These are phyloP conservation scores for Leptodactylus fallax DNA, from an alignment of 2,797 vertebrate species.

Conservation along the genomic window DNA sequence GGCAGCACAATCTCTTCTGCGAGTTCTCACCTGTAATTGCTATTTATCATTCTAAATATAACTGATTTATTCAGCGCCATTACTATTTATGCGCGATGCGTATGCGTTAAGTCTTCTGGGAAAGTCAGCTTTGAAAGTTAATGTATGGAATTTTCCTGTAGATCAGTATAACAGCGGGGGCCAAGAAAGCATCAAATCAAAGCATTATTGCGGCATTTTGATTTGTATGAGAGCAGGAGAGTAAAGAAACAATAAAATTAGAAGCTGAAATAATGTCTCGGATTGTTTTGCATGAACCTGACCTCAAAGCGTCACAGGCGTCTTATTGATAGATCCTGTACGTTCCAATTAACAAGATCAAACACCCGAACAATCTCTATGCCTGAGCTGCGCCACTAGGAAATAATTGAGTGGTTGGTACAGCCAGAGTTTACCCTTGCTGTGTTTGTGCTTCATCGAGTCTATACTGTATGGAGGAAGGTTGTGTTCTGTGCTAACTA, in stretches of 20 bases:
- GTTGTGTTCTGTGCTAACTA: neutral
- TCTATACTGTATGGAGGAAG: conserved; percentile 13
- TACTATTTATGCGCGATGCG: conserved; percentile 53
- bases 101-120: conserved; percentile 44
- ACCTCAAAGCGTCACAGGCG: conserved; percentile 34
- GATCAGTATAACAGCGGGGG: conserved; percentile 48
- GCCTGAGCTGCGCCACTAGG: neutral
- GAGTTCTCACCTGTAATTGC: conserved; percentile 49
- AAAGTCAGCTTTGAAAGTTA: conserved; percentile 63
- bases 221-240: conserved; percentile 29
- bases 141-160: conserved; percentile 61
- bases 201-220: conserved; percentile 36
- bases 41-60: conserved; percentile 61
- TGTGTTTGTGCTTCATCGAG: conserved; percentile 34
- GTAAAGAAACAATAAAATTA: conserved; percentile 50
- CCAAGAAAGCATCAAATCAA: conserved; percentile 52
- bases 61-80: conserved; percentile 59
- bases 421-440: conserved; percentile 28
- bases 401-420: conserved; percentile 40
- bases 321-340: conserved; percentile 49
- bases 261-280: conserved; percentile 23
- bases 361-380: conserved; percentile 37
- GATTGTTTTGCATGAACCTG: conserved; percentile 46
- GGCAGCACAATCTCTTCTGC: conserved; percentile 33
- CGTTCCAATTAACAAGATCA: conserved; percentile 50